A percentile compares a stretch with the other conserved stretches of the same genome.
phyloP scores from a whole-genome alignment of 2,797 vertebrate genomes.

The Rallus crepitans region DNA sequence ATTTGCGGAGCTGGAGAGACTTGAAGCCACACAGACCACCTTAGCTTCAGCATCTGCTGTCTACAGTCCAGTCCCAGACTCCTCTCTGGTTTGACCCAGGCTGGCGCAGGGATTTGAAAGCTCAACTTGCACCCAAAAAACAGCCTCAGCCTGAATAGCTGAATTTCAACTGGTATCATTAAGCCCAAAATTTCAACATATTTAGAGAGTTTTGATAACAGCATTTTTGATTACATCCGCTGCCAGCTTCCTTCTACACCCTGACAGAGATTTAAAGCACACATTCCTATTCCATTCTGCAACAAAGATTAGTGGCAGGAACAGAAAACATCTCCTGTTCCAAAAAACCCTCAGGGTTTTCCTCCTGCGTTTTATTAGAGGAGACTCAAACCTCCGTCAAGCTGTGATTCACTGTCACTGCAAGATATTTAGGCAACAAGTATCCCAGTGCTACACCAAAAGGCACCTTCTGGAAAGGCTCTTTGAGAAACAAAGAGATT shows the following conservation, averaged over 20 bases:
- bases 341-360: conserved; percentile 51
- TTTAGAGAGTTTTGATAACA: conserved; percentile 40
- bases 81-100: background rate
- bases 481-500: background rate
- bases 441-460: background rate
- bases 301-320: conserved; percentile 61
- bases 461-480: background rate
- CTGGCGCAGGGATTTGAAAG: background rate
- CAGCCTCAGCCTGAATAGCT: background rate
- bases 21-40: background rate
- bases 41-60: fast-evolving
- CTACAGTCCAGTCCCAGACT: fast-evolving
- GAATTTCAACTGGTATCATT: background rate
- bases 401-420: background rate
- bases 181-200: conserved; percentile 23
- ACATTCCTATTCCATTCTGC: conserved; percentile 59
- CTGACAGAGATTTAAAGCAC: conserved; percentile 44
- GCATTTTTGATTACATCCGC: conserved; percentile 42
- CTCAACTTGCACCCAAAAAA: background rate
- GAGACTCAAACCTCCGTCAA: conserved; percentile 23
- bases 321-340: conserved; percentile 67
- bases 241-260: conserved; percentile 73
- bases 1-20: background rate
- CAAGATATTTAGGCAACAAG: background rate
- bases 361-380: conserved; percentile 36